Base-by-base conservation (phyloP, 2,797 vertebrate species). In the Coranthus polyacanthus region DNA sequence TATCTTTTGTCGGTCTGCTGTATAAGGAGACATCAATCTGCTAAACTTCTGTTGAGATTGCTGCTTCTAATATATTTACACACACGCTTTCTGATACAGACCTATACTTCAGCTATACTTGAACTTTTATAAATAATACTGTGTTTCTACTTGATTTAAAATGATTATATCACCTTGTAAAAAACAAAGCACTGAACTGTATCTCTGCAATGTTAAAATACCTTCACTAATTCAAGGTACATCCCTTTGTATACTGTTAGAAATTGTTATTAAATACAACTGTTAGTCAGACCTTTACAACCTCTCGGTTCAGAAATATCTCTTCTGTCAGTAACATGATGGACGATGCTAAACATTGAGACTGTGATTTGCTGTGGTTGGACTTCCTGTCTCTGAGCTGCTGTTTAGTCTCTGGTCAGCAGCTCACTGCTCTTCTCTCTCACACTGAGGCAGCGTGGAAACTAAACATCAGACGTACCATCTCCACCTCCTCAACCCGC, bases 401-500 rank as follows among this genome's bases (percentile, higher is more conserved):
- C 21, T 6, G 22, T 39, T 17, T 11, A 17, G 22, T 41, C 9
- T 32, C 9, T 32, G 8, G 20, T 13, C 20, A 12, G 9, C 29
- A 32, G 29, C 29, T 32, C 29, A 32, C 29, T 17, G 32, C 17
- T 12, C n/a, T n/a, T n/a, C n/a, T n/a, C n/a, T n/a, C n/a, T n/a
- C n/a, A n/a, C n/a, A n/a, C n/a, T n/a, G n/a, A n/a, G n/a, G 12
- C 53, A 42, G n/a, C 18, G 6, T 32, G 55, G 21, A 55, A 20
- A 22, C 37, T 53, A 13, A 45, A 15, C 16, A 24, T 3, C 12
- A 8, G 39, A 20, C 37, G 79, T 85, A 99, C 98, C 97, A 99
- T 99, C 83, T 98, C 97, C 17, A 99, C 94, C 79, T 99, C 97
- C 79, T 99, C 98, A 16, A 99, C 98, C 0, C 97, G 87, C 55